Percentiles rank a stretch among this genome's conserved stretches.
phyloP scores from a whole-genome alignment of 2,888 invertebrate species.

The Hypomecis atomaria region DNA sequence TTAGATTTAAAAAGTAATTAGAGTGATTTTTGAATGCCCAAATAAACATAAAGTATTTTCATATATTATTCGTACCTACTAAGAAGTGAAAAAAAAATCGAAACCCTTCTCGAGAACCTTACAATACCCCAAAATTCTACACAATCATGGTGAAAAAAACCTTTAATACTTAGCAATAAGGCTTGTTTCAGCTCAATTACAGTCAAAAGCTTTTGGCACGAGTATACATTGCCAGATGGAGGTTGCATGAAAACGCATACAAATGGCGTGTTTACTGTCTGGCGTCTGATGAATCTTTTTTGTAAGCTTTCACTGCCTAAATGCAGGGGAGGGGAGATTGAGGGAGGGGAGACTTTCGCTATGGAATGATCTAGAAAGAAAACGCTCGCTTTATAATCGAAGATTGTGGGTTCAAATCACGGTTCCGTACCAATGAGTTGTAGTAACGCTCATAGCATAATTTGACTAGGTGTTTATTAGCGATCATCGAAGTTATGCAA shows the following conservation, averaged over 20 bases:
- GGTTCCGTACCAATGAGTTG: too few relatives aligned
- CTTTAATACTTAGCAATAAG: slow-evolving; percentile 43
- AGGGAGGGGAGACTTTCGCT: slow-evolving; percentile 3
- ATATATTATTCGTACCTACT: too few relatives aligned
- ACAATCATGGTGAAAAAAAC: neutral
- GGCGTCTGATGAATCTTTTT: slow-evolving; percentile 52
- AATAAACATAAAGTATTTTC: too few relatives aligned
- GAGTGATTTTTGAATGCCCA: too few relatives aligned
- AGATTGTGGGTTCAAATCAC: too few relatives aligned
- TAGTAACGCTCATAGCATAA: too few relatives aligned
- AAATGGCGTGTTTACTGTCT: slow-evolving; percentile 63
- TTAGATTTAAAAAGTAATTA: too few relatives aligned
- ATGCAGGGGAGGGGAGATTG: slow-evolving; percentile 16
- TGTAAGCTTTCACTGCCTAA: slow-evolving; percentile 37
- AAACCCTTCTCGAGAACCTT: neutral
- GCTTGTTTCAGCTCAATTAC: slow-evolving; percentile 43
- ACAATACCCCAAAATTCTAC: neutral
- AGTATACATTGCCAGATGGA: slow-evolving; percentile 27
- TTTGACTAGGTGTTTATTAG: too few relatives aligned
- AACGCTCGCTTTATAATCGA: too few relatives aligned
- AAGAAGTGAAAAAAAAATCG: too few relatives aligned
- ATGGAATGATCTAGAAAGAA: too few relatives aligned
- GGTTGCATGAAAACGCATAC: slow-evolving; percentile 59
- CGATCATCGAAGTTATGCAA: too few relatives aligned
- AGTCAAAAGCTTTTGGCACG: slow-evolving; percentile 14